Percentiles rank a stretch among this genome's conserved stretches.
Conservation (phyloP, 2,797 vertebrate species). For the Philypnodon macrostomus region DNA sequence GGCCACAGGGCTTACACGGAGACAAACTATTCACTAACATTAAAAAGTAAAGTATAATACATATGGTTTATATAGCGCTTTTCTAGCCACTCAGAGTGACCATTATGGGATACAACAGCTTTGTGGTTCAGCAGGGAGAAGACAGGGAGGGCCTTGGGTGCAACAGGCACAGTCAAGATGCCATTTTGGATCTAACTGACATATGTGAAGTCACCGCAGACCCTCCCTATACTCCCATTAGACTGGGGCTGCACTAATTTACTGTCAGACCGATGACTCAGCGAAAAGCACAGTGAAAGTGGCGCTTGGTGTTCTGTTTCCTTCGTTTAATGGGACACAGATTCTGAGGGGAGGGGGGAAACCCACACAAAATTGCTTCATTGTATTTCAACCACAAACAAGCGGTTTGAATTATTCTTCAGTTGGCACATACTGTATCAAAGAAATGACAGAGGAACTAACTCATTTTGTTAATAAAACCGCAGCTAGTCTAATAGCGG, state of each 20-base stretch:
- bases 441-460: neutral
- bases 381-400: neutral
- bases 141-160: conserved; percentile 17
- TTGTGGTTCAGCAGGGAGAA: conserved; percentile 40
- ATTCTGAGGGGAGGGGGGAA: neutral
- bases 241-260: conserved; percentile 17
- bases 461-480: too few species aligned
- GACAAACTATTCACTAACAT: too few species aligned
- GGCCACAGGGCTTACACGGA: too few species aligned
- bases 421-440: neutral
- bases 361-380: neutral
- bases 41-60: too few species aligned
- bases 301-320: conserved; percentile 9
- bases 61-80: too few species aligned
- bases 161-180: conserved; percentile 40
- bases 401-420: neutral
- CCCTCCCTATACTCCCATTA: conserved; percentile 8
- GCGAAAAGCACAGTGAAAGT: conserved; percentile 16
- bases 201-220: conserved; percentile 17
- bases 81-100: too few species aligned
- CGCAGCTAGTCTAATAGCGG: too few species aligned
- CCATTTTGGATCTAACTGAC: conserved; percentile 26
- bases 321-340: conserved; percentile 1
- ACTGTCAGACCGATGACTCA: conserved; percentile 33
- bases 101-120: too few species aligned